Evolutionary conservation across 2,888 invertebrate species (phyloP).

Genomic region (Heliconius charithonia): DNA sequence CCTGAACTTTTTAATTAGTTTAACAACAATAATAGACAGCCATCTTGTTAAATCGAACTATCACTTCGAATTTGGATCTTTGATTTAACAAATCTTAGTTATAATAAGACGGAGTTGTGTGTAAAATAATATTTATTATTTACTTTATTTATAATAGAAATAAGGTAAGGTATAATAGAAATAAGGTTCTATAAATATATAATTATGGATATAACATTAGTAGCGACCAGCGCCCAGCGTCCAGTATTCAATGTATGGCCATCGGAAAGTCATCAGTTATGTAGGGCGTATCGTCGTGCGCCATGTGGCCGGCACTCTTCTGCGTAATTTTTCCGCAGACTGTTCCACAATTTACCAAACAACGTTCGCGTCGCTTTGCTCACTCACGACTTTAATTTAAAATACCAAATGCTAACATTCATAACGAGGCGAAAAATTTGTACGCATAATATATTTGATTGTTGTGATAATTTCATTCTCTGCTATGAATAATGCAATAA

Average conservation of each 20-base stretch:
- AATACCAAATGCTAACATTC: conserved; percentile 61
- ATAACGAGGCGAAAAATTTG: conserved; percentile 53
- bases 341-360: conserved; percentile 75
- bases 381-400: conserved; percentile 66
- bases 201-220: conserved; percentile 34
- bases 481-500: conserved; percentile 28
- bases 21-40: conserved; percentile 70
- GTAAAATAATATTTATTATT: background rate
- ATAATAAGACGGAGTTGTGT: background rate
- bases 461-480: conserved; percentile 30
- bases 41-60: conserved; percentile 65
- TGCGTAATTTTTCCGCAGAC: conserved; percentile 76
- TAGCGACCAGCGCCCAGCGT: conserved; percentile 25
- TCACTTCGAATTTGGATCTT: conserved; percentile 49
- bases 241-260: conserved; percentile 72
- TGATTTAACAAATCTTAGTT: conserved; percentile 6
- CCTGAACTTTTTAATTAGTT: conserved; percentile 78
- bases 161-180: background rate
- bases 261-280: conserved; percentile 83
- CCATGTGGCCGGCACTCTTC: conserved; percentile 75
- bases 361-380: conserved; percentile 60
- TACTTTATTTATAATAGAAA: background rate
- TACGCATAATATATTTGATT: conserved; percentile 48
- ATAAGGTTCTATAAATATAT: conserved; percentile 42
- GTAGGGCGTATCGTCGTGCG: conserved; percentile 77